Evolutionary conservation across 2,113 vertebrate species (phyloP).

Genomic region (Chunga burmeisteri): DNA sequence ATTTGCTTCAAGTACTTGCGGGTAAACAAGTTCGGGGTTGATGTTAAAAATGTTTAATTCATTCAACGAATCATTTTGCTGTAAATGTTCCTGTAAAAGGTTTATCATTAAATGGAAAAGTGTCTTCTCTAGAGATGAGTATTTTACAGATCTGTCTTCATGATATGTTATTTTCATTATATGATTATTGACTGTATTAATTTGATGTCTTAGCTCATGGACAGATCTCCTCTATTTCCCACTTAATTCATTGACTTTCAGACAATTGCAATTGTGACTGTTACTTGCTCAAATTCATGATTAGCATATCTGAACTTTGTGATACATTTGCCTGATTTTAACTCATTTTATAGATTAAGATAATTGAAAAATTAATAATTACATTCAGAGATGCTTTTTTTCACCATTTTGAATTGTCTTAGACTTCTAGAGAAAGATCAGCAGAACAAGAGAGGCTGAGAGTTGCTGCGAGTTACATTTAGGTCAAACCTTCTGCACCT

Average conservation of each 20-base stretch:
- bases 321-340: not conserved
- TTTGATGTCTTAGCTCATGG: not conserved
- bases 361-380: not conserved
- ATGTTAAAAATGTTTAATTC: not conserved
- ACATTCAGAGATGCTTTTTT: not conserved
- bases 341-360: not conserved
- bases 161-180: not conserved
- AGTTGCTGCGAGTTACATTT: not conserved
- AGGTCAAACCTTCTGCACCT: not conserved
- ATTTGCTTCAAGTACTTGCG: not conserved
- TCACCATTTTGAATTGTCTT: not conserved
- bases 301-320: not conserved
- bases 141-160: not conserved
- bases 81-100: not conserved
- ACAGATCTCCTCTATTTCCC: not conserved
- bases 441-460: not conserved
- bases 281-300: not conserved
- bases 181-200: not conserved
- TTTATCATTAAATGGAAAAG: not conserved
- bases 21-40: not conserved
- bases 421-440: not conserved
- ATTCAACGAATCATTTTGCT: not conserved
- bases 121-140: not conserved
- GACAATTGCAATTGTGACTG: not conserved
- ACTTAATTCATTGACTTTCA: not conserved